Conservation (phyloP, 2,113 vertebrate species). For the Lathamus discolor region DNA sequence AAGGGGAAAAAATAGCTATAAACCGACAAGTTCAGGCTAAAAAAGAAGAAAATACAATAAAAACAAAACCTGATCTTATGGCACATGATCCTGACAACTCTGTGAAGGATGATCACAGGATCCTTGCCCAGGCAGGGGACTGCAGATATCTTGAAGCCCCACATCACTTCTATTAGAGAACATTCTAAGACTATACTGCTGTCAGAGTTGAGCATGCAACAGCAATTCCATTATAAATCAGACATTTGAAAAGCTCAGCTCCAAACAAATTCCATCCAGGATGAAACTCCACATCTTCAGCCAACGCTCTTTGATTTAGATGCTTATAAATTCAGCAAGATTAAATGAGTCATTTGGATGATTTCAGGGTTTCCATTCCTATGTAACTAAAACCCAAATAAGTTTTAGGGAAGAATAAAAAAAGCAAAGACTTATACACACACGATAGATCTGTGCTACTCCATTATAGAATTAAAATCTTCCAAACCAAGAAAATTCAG, state of each 20-base stretch:
- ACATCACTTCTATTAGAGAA: background rate
- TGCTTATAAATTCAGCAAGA: conserved; percentile 6
- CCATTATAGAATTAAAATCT: background rate
- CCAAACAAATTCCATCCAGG: conserved; percentile 13
- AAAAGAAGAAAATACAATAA: background rate
- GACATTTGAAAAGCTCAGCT: background rate
- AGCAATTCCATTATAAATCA: background rate
- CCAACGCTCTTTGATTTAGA: conserved; percentile 11
- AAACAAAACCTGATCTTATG: background rate
- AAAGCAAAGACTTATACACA: background rate
- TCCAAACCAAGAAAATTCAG: background rate
- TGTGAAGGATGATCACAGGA: background rate
- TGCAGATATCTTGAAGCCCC: background rate
- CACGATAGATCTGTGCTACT: background rate
- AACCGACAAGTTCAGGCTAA: background rate
- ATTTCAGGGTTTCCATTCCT: conserved; percentile 23
- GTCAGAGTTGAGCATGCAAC: background rate
- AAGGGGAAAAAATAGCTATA: background rate
- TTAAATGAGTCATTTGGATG: background rate
- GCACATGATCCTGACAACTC: background rate
- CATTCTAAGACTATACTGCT: rapidly evolving
- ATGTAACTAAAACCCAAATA: background rate
- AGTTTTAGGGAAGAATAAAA: background rate
- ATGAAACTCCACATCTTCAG: conserved; percentile 1
- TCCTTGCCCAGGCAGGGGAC: background rate